Evolutionary conservation across 2,888 invertebrate genomes (phyloP).

Genomic region (Mechanitis mazaeus): DNA sequence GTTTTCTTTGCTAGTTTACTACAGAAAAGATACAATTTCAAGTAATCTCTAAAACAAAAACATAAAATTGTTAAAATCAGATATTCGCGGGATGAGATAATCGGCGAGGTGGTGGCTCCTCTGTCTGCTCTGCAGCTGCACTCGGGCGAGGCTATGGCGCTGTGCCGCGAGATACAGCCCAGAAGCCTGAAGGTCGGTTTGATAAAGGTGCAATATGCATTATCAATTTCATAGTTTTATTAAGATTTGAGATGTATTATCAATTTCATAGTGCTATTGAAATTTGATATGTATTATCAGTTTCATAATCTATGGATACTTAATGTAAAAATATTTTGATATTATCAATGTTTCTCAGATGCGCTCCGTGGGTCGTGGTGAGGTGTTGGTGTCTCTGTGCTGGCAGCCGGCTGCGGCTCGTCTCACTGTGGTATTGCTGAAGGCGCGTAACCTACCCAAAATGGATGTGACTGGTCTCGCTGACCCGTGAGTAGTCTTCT

Average conservation of each 20-base stretch:
- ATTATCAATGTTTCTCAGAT: slow-evolving; percentile 75
- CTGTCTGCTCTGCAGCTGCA: slow-evolving; percentile 87
- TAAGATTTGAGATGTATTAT: no score
- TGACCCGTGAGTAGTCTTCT: slow-evolving; percentile 89
- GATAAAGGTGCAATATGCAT: no score
- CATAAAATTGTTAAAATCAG: slow-evolving; percentile 54
- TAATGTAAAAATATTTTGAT: no score
- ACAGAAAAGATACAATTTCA: no score
- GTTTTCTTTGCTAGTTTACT: no score
- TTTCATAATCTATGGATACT: no score
- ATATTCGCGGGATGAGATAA: slow-evolving; percentile 98
- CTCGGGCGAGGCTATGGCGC: slow-evolving; percentile 75
- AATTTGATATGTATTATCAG: no score
- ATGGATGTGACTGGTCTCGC: slow-evolving; percentile 98
- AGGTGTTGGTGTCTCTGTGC: slow-evolving; percentile 95
- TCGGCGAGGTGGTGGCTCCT: slow-evolving; percentile 97
- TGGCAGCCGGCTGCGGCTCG: slow-evolving; percentile 98
- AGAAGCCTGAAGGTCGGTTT: slow-evolving; percentile 89
- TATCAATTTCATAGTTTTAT: no score
- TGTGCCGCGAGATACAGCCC: slow-evolving; percentile 93
- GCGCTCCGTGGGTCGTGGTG: slow-evolving; percentile 94
- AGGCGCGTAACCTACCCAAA: slow-evolving; percentile 97
- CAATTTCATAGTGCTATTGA: no score
- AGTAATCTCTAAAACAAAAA: no score
- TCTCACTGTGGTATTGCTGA: slow-evolving; percentile 96